Evolutionary conservation across 2,797 vertebrate species (phyloP), one percentile per base, ranked within the genome.

Genomic region (Pangasius sanitwongsei): DNA sequence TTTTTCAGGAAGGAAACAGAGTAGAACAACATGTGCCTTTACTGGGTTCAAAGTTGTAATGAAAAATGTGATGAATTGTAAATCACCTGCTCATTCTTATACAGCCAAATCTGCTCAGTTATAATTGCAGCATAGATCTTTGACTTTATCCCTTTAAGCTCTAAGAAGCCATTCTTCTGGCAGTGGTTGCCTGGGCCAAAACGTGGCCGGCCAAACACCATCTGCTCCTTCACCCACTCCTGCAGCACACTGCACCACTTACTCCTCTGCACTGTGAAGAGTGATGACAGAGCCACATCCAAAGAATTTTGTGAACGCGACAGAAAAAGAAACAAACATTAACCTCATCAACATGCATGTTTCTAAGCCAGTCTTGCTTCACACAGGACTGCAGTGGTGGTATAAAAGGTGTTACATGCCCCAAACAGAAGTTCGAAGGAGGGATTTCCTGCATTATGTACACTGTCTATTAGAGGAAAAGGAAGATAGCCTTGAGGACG

Each of bases 11-110:
- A 87, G 80, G 81, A 89, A 89, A 70, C 61, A 41, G 28, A n/a
- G 11, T n/a, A 53, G 50, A 87, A 65, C 70, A 85, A 53, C 37
- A 70, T n/a, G 2, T 41, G 50, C 13, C 41, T 28, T 11, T 31
- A 50, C 18, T 59, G 63, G 37, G 3, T 23, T 89, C 34, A 53
- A 37, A 15, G 18, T 6, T 86, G 44, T 57, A 48, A 48, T 86
- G 57, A 34, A 89, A 44, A 77, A 31, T 57, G 63, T 87, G 23
- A 4, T 67, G 55, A 89, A 89, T 75, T 77, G 16, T 31, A n/a
- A 82, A 93, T 6, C 93, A 99, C 98, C 98, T 99, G 98, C 72
- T 99, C 97, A 0, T 95, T 99, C 95, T 99, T 99, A 95, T 99
- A 97, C 25, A 99, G 93, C 94, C 98, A 99, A 94, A 99, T 96